A percentile compares a stretch with the other conserved stretches of the same genome.
Evolutionary conservation across 2,113 vertebrate species (phyloP).

Genomic region (Ifrita kowaldi): DNA sequence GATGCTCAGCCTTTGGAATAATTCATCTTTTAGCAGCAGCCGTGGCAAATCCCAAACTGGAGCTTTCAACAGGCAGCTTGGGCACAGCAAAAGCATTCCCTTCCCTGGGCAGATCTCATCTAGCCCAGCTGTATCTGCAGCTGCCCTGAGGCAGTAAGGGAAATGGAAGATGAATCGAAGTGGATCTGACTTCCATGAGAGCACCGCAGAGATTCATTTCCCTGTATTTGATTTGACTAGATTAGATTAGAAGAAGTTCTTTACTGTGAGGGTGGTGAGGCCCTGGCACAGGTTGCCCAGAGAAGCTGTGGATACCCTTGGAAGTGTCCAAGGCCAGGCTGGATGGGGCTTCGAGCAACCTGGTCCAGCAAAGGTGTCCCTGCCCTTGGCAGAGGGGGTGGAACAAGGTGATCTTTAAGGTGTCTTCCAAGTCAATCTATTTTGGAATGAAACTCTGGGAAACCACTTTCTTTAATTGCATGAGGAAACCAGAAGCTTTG

Average conservation of each 20-base stretch:
- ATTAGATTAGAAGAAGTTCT: not conserved
- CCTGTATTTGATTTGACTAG: not conserved
- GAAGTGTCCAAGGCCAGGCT: not conserved
- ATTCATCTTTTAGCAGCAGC: constrained; percentile 17
- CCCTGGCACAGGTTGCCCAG: not conserved
- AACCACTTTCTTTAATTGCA: not conserved
- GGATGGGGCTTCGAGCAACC: not conserved
- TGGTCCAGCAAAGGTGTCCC: too few species aligned
- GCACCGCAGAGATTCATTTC: not conserved
- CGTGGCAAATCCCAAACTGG: not conserved
- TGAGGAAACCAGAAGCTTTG: not conserved
- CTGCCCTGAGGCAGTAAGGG: not conserved
- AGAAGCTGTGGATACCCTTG: not conserved
- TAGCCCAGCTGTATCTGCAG: not conserved
- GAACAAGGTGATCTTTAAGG: not conserved
- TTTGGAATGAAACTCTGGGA: not conserved
- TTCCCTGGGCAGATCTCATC: not conserved
- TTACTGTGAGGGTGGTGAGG: not conserved
- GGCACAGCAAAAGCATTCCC: not conserved
- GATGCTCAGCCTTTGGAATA: constrained; percentile 39
- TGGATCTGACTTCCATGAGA: not conserved
- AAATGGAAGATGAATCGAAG: constrained; percentile 7
- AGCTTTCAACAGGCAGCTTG: not conserved
- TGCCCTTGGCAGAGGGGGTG: not conserved
- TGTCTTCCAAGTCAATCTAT: not conserved